Evolutionary conservation across 1,140 invertebrate genomes (phyloP), one percentile per base, ranked within the genome.

Genomic region (Trichomalopsis sarcophagae): DNA sequence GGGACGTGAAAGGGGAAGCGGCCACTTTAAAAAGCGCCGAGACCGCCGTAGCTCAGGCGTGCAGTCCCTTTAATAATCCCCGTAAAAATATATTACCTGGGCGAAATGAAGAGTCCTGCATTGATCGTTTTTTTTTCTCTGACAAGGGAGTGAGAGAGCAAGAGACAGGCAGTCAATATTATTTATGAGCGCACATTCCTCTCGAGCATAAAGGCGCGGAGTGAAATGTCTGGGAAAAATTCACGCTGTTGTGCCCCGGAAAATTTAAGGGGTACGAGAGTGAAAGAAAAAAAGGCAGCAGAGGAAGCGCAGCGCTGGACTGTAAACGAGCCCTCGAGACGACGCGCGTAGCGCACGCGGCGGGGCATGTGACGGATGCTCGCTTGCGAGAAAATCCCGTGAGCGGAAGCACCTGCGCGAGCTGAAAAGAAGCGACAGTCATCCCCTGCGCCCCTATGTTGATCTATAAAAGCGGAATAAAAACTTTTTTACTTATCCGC

Each of bases 171-270:
- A 81, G 69, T 74, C 80, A 47, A 81, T 81, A 50, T 81, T 81
- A 81, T 81, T 81, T 81, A 81, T 36, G 80, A 74, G 68, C 27
- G 69, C 44, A 71, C 44, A 81, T 71, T 13, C 10, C 40, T 36
- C 33, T 36, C 78, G n/a, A 44, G 66, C 78, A 30, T 81, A 71
- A 81, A 81, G 23, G 5, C 23, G 23, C 13, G 14, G 50, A 50
- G 85, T 76, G 84, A 83, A 86, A 87, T 85, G 84, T 87, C 71
- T 30, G 83, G 14, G 86, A 79, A 87, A 88, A 87, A 88, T 88
- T 89, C 86, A 86, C 88, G 81, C 78, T 81, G 88, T 89, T 88
- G 86, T 88, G 85, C 88, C 86, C 87, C 62, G 81, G 81, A 82
- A 88, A 82, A 87, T 86, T 84, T 50, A 86, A 87, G 84, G 77